Base-by-base conservation (phyloP, 92 coral and sea anemone genomes). In the Actinernus sp. region DNA sequence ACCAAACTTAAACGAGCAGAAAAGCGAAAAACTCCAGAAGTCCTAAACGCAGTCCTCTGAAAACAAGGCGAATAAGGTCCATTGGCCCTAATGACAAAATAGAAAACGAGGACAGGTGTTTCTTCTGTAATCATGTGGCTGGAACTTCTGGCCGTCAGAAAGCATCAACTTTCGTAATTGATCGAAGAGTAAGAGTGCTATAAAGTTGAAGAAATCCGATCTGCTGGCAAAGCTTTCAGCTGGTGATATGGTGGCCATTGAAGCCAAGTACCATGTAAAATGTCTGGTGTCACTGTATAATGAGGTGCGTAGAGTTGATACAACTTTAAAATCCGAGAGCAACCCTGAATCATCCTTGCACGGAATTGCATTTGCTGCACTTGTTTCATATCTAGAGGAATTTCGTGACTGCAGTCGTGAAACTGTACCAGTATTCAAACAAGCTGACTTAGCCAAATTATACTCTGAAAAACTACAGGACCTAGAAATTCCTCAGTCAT, bases 231-330 rank as follows among this genome's bases (percentile, higher is more conserved):
- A 75, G 39, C 77, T 67, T 55, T 59, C 68, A 1, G 67, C 59
- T 65, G 78, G 79, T 7, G 89, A 83, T 47, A 61, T 74, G 71
- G 72, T 83, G 26, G 78, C 74, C 8, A 58, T 67, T 40, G 79
- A 83, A 9, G 84, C 84, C 4, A 32, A 55, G 50, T 68, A 83
- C 38, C 89, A 74, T 75, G 68, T 71, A 13, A 63, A 61, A 30
- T 83, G 89, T 60, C 65, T 83, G 58, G 44, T 57, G 11, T 46
- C 79, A 46, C 40, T 83, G 36, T 75, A 82, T 44, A 75, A 83
- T 36, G 64, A 58, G 4, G 79, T 71, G 32, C 32, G 66, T 26
- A 57, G 16, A 19, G 10, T 27, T 3, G 61, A 78, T 36, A 26
- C 38, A 45, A 61, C 29, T 21, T 36, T 32, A 31, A 30, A 38